Conservation (phyloP, 2,113 vertebrate genomes). For the Danionella cerebrum region DNA sequence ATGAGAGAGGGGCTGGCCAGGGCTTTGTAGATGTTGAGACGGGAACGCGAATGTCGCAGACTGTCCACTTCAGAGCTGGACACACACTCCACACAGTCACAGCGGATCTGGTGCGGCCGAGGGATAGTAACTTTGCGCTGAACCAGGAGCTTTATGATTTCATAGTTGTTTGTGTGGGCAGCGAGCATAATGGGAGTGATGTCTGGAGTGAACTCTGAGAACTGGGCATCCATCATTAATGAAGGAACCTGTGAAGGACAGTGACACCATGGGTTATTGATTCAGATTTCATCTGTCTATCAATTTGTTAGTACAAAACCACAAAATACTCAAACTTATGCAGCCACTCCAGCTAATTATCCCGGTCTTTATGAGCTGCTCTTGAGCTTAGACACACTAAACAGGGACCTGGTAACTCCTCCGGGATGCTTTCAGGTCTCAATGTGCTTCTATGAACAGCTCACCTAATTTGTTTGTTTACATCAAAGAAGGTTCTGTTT, state of each 20-base stretch:
- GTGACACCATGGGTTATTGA: neutral
- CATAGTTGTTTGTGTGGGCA: constrained; percentile 97
- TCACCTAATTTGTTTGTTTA: no score
- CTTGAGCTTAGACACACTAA: no score
- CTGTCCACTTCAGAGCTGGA: constrained; percentile 95
- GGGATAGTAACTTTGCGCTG: constrained; percentile 88
- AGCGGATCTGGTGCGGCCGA: constrained; percentile 89
- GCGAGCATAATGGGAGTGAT: constrained; percentile 98
- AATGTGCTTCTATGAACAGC: no score
- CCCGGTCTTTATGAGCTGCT: no score
- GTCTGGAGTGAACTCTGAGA: constrained; percentile 93
- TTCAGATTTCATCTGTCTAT: no score
- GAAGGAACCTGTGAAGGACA: constrained; percentile 74
- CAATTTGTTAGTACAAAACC: no score
- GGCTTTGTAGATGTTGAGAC: constrained; percentile 94
- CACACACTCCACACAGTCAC: constrained; percentile 93
- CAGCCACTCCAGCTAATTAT: no score
- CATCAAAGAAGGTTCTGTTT: no score
- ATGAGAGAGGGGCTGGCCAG: constrained; percentile 92
- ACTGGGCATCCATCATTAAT: constrained; percentile 96
- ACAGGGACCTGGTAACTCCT: no score
- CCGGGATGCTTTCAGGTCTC: no score
- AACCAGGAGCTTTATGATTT: constrained; percentile 95
- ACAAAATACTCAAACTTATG: no score
- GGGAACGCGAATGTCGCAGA: constrained; percentile 85